phyloP scores from a whole-genome alignment of 1,140 invertebrate genomes.

The Druon quercuslanigerum region DNA sequence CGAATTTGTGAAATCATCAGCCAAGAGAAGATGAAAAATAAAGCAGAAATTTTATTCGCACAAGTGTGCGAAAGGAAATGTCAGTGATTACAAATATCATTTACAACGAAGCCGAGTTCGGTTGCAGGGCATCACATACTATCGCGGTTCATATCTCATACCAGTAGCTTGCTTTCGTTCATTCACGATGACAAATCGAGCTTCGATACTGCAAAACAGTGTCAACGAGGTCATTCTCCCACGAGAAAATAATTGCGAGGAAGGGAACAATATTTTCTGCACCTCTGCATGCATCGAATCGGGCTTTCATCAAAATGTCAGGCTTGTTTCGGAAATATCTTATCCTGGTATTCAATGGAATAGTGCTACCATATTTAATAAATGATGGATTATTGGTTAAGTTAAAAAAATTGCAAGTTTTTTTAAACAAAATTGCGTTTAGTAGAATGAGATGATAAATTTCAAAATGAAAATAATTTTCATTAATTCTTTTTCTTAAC shows the following conservation, averaged over 20 bases:
- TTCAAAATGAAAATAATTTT: too few relatives aligned
- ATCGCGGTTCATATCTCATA: neutral
- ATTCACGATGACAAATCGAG: constrained; percentile 8
- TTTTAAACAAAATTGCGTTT: too few relatives aligned
- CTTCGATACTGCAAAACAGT: constrained; percentile 9
- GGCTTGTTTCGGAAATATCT: neutral
- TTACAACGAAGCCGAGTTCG: neutral
- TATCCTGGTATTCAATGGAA: neutral
- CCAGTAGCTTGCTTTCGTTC: constrained; percentile 2
- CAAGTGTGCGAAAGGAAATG: neutral
- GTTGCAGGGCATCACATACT: neutral
- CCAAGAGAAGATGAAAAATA: neutral
- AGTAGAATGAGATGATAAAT: too few relatives aligned
- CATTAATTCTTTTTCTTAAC: too few relatives aligned
- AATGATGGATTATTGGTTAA: too few relatives aligned
- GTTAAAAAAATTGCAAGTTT: too few relatives aligned
- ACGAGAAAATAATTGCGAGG: constrained; percentile 26
- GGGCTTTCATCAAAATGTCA: constrained; percentile 12
- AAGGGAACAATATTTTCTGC: constrained; percentile 29
- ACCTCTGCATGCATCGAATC: neutral
- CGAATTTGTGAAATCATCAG: neutral
- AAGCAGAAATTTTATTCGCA: neutral
- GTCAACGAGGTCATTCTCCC: constrained; percentile 29
- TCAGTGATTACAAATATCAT: neutral
- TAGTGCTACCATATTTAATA: neutral